phyloP scores from a whole-genome alignment of 1,140 invertebrate genomes.

The Cydia splendana region DNA sequence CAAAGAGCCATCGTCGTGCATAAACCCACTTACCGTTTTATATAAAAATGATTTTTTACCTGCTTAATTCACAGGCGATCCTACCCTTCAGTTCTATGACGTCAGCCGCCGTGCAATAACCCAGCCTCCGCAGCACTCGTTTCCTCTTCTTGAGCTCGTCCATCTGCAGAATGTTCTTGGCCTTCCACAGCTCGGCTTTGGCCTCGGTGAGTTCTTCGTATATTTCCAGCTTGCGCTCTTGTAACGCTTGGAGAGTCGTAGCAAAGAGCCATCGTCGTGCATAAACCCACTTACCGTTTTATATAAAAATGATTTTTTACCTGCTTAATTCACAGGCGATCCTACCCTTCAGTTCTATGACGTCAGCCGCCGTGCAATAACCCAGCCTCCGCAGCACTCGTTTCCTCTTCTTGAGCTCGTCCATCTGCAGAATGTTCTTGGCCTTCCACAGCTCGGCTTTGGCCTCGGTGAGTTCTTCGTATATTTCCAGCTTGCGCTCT shows the following conservation, averaged over 20 bases:
- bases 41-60: no score
- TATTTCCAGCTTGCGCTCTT: slow-evolving; percentile 87
- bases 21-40: no score
- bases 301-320: slow-evolving; percentile 70
- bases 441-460: slow-evolving; percentile 92
- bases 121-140: slow-evolving; percentile 94
- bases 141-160: slow-evolving; percentile 97
- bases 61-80: slow-evolving; percentile 92
- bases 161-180: slow-evolving; percentile 98
- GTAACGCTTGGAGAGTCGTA: slow-evolving; percentile 84
- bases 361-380: slow-evolving; percentile 96
- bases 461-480: slow-evolving; percentile 82
- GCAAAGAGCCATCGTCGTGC: no score
- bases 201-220: slow-evolving; percentile 82
- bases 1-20: no score
- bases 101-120: slow-evolving; percentile 93
- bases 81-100: slow-evolving; percentile 98
- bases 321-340: slow-evolving; percentile 99
- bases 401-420: slow-evolving; percentile 97
- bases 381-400: slow-evolving; percentile 94
- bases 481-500: slow-evolving; percentile 86
- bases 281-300: no score
- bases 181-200: slow-evolving; percentile 90
- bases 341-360: slow-evolving; percentile 98
- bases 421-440: slow-evolving; percentile 96